Base-by-base conservation (phyloP, 2,113 vertebrate species). In the Aegotheles bennettii region DNA sequence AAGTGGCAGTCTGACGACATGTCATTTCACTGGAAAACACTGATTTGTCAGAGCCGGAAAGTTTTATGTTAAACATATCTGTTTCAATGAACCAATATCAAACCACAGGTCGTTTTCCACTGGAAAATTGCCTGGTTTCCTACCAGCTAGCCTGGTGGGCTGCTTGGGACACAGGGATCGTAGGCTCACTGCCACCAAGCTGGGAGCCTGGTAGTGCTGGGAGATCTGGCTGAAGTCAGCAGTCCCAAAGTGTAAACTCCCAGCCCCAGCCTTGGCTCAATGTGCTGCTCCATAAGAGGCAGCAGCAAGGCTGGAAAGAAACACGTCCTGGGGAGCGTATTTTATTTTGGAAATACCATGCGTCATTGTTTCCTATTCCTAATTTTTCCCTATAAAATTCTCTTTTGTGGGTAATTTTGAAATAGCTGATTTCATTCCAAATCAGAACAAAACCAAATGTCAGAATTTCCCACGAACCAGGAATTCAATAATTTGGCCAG, bases 291-390 rank as follows among this genome's bases (percentile, higher is more conserved):
- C 0, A 0, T 92, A 71, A 92, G 86, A 89, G 21, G 33, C 96
- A 92, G 59, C 80, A 93, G 35, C 2, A 10, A 78, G 51, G 43
- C 86, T 94, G 83, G 77, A 84, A 89, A 92, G 76, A 47, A 92
- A 51, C 73, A 91, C 0, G 2, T 87, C 71, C 71, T 26, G 40
- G 33, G 73, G 33, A 96, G 24, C 0, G 3, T 33, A 43, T 81
- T 94, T 94, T 89, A 90, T 89, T 96, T 94, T 96, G 86, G 93
- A 96, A 95, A 87, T 89, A 86, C 21, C 28, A 68, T 68, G 80
- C 24, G 69, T 97, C 96, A 96, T 93, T 97, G 89, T 95, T 97
- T 96, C 94, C 94, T 94, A 92, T 70, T 95, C 89, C 84, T 91
- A 87, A 71, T 93, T 95, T 93, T 92, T 69, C 83, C 85, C 64